phyloP scores from a whole-genome alignment of 2,797 vertebrate genomes.

The Protonibea diacanthus region DNA sequence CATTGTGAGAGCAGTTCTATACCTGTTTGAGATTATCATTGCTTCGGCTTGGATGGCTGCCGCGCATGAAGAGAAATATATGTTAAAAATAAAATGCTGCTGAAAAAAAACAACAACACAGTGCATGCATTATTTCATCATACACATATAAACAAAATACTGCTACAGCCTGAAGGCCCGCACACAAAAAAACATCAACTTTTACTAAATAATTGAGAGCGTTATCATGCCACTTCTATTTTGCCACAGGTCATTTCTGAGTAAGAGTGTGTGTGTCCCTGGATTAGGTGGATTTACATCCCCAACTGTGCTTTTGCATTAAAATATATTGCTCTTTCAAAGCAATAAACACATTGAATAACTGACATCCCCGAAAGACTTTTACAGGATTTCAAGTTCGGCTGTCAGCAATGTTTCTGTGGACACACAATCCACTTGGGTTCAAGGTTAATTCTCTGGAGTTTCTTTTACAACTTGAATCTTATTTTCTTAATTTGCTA shows the following conservation, averaged over 20 bases:
- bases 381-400: neutral
- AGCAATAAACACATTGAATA: neutral
- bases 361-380: neutral
- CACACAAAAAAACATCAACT: conserved; percentile 1
- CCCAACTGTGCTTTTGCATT: neutral
- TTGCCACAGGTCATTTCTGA: neutral
- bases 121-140: conserved; percentile 10
- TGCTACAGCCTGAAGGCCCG: neutral
- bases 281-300: neutral
- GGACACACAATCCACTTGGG: neutral
- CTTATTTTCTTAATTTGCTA: neutral
- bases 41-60: neutral
- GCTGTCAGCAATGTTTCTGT: neutral
- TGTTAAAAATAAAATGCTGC: neutral
- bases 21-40: neutral
- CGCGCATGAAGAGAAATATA: neutral
- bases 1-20: neutral
- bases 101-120: neutral
- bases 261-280: neutral
- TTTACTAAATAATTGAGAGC: conserved; percentile 40
- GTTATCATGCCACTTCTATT: conserved; percentile 31
- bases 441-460: neutral
- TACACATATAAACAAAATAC: neutral
- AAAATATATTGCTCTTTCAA: neutral
- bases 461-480: neutral